Base-by-base conservation (phyloP, 2,888 invertebrate species). In the Microdon myrmicae region DNA sequence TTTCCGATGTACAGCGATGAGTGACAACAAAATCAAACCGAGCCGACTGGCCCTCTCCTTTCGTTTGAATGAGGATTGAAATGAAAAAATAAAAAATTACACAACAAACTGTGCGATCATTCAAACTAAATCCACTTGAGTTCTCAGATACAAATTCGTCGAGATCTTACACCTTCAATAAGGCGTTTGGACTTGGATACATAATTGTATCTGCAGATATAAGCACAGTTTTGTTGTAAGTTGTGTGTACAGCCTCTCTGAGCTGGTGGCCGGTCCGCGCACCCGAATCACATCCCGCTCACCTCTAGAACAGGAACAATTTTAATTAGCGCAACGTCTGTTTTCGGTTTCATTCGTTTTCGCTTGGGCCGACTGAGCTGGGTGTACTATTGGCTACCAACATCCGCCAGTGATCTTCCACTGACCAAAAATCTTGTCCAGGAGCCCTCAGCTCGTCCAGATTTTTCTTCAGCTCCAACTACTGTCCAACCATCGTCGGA, bases 311-410 rank as follows among this genome's bases (percentile, higher is more conserved):
- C 58, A 64, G 37, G 71, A 74, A 72, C 75, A 74, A 76, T 78
- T 77, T 77, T 77, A 77, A 77, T 77, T 78, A 77, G 77, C 77
- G 79, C 76, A 72, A 73, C 70, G 73, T 78, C 72, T 76, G 75
- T 75, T 77, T 77, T 78, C 76, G 72, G 71, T 74, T 73, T 71
- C 72, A 69, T 75, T 77, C 76, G 76, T 71, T 47, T 55, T 51
- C 39, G 45, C 35, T 39, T 60, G 45, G 32, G 2, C 23, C 22
- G 38, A 4, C n/a, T 26, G 31, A 34, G 26, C 9, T 9, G 10
- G 61, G 45, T 64, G 64, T 58, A 43, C 37, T 64, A 64, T 64
- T 64, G 64, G 58, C 37, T 17, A 7, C 34, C 4, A 28, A 38
- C 39, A 51, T 61, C 61, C 51, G 58, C 47, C 49, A 31, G 47